Evolutionary conservation across 2,797 vertebrate genomes (phyloP).

Genomic region (Vultur gryphus): DNA sequence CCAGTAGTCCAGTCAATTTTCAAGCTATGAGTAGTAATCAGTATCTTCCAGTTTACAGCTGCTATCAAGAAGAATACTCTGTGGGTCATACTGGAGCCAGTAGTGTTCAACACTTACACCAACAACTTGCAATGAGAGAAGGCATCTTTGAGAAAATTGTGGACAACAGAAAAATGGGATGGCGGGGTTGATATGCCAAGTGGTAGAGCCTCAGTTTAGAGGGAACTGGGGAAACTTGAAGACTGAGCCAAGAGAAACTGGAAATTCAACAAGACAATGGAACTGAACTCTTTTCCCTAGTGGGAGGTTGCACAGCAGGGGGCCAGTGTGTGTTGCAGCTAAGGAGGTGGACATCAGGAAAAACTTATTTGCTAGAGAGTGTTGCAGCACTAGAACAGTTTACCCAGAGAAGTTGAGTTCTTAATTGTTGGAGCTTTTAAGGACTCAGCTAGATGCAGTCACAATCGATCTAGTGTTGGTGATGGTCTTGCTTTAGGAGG

Average conservation of each 20-base stretch:
- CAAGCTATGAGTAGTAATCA: neutral
- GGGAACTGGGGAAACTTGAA: neutral
- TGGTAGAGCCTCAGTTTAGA: neutral
- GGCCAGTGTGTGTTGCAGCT: neutral
- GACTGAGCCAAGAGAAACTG: neutral
- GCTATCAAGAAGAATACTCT: neutral
- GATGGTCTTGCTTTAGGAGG: neutral
- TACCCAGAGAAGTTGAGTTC: neutral
- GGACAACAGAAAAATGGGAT: neutral
- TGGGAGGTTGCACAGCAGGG: neutral
- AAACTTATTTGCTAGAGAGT: neutral
- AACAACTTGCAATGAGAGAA: neutral
- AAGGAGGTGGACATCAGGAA: neutral
- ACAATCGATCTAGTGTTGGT: fast-evolving
- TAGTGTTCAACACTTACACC: neutral
- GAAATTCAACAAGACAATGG: neutral
- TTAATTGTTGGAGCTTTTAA: neutral
- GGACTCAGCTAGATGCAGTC: neutral
- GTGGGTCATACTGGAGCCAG: neutral
- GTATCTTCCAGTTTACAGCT: neutral
- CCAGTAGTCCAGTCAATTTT: neutral
- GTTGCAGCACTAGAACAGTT: neutral
- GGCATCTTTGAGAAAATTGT: neutral
- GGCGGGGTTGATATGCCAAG: neutral
- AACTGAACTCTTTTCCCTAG: neutral